Evolutionary conservation across 2,113 vertebrate genomes (phyloP).

Genomic region (Tachycineta bicolor): DNA sequence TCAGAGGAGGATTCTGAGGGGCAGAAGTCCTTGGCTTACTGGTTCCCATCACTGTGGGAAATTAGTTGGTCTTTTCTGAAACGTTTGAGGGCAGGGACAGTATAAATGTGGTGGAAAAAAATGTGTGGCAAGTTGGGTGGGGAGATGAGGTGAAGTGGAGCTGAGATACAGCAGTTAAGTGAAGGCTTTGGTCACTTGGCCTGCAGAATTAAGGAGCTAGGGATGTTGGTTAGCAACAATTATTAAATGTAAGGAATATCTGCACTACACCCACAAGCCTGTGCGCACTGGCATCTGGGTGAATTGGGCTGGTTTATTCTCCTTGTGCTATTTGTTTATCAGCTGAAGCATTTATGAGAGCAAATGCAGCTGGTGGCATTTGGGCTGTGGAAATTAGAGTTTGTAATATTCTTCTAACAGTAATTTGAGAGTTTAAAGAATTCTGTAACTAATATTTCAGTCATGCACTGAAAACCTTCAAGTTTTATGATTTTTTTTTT

Average conservation of each 20-base stretch:
- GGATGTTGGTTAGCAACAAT: neutral
- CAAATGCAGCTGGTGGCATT: slow-evolving; percentile 11
- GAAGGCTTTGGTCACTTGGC: neutral
- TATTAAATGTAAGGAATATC: neutral
- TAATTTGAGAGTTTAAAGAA: neutral
- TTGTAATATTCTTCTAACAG: neutral
- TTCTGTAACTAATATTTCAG: neutral
- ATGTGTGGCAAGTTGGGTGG: neutral
- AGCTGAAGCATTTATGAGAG: neutral
- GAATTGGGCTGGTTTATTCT: neutral
- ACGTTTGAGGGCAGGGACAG: neutral
- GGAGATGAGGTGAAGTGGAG: neutral
- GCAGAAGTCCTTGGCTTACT: neutral
- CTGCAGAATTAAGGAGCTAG: neutral
- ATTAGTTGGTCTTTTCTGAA: neutral
- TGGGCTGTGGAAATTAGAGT: neutral
- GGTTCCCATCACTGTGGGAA: neutral
- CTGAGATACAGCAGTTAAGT: neutral
- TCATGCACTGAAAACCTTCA: neutral
- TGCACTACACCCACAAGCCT: neutral
- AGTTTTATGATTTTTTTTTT: neutral
- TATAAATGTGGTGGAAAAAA: neutral
- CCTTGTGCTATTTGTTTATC: neutral
- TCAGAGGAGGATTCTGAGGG: neutral
- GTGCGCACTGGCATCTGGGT: neutral